Base-by-base conservation (phyloP, 1,140 invertebrate genomes). In the Leptestheria dahalacensis region DNA sequence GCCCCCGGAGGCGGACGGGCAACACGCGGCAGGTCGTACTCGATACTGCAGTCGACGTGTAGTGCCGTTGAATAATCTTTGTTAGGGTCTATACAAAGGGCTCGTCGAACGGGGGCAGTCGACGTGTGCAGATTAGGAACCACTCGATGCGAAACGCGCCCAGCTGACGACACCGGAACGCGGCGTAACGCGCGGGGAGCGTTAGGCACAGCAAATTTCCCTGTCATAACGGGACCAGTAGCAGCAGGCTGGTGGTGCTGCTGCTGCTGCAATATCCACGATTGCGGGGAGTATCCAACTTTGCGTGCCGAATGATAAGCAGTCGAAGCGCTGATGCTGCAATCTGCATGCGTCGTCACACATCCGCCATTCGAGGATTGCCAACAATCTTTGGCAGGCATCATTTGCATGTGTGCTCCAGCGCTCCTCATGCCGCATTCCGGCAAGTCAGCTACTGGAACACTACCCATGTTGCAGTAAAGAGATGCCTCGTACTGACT, bases 31-130 rank as follows among this genome's bases (percentile, higher is more conserved):
- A 88, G 74, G 73, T 87, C 85, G 75, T 87, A 88, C 71, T 88
- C 85, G 61, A 87, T 84, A 74, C 84, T 86, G 73, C 85, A 86
- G 70, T 87, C 85, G 63, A 87, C 85, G 73, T 85, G 83, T 68
- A 88, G 75, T 61, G 85, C 84, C 67, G 82, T 78, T 66, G 80
- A 82, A 73, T 84, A 87, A 71, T 88, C 84, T 73, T 62, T 62
- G 12, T 12, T n/a, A n/a, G 41, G 53, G 52, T 61, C 58, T 29
- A 60, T 15, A 41, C 48, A 51, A 24, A 55, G 50, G 29, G 46
- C 47, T n/a, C 26, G 47, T 29, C 20, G 51, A 53, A 11, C 21
- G 26, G 21, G 51, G 10, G 23, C n/a, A 50, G 23, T n/a, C 4
- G 26, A 53, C 12, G 24, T 20, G 33, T 55, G 53, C 12, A 55